Conservation (phyloP, 2,888 invertebrate genomes). For the Agrypnus murinus region DNA sequence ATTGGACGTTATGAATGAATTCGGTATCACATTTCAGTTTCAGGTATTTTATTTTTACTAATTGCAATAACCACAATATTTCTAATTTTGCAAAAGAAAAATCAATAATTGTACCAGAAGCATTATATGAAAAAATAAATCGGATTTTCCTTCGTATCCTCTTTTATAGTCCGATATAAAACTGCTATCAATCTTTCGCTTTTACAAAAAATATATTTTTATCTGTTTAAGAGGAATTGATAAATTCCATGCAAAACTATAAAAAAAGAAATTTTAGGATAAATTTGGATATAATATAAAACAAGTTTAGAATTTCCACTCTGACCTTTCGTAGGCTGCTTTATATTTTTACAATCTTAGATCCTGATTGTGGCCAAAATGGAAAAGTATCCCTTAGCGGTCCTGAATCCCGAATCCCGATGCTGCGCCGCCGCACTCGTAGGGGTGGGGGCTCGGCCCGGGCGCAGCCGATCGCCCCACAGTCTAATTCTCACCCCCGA, state of each 20-base stretch:
- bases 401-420: constrained; percentile 54
- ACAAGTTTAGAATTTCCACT: constrained; percentile 37
- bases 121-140: too few relatives aligned
- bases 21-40: too few relatives aligned
- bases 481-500: constrained; percentile 65
- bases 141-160: neutral
- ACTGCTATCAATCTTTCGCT: neutral
- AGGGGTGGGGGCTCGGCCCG: constrained; percentile 70
- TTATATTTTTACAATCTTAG: constrained; percentile 53
- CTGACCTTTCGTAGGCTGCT: constrained; percentile 39
- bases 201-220: neutral
- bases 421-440: constrained; percentile 62
- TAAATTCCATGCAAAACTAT: constrained; percentile 17
- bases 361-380: constrained; percentile 54
- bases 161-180: neutral
- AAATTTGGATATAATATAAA: constrained; percentile 24
- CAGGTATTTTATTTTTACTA: too few relatives aligned
- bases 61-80: too few relatives aligned
- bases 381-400: constrained; percentile 52
- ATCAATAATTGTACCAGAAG: too few relatives aligned
- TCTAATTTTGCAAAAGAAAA: too few relatives aligned
- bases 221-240: neutral
- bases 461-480: constrained; percentile 70
- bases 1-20: too few relatives aligned
- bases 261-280: constrained; percentile 11